Evolutionary conservation across 2,113 vertebrate genomes (phyloP).

Genomic region (Tachycineta bicolor): DNA sequence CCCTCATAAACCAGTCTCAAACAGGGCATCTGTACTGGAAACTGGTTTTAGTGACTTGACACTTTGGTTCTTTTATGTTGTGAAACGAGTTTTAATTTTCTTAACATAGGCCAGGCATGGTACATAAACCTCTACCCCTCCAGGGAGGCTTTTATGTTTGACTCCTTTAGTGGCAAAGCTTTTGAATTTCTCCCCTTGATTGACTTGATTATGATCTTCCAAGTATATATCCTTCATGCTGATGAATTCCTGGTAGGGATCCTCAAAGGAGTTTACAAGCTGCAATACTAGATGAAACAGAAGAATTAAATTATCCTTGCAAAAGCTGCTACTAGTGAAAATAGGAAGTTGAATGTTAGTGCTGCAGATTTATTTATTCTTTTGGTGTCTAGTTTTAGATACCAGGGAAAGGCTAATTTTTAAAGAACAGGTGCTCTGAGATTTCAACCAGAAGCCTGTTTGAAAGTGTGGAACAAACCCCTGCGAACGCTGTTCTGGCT

Average conservation of each 20-base stretch:
- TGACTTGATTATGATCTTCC: constrained; percentile 71
- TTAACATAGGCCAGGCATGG: constrained; percentile 73
- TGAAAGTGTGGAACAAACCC: background rate
- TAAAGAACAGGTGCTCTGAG: background rate
- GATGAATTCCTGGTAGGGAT: constrained; percentile 68
- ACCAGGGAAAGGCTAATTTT: background rate
- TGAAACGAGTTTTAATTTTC: constrained; percentile 75
- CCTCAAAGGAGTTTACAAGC: constrained; percentile 50
- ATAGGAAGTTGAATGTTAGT: constrained; percentile 13
- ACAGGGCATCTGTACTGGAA: constrained; percentile 68
- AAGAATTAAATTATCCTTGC: constrained; percentile 54
- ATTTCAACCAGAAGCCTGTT: background rate
- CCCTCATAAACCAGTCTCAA: constrained; percentile 71
- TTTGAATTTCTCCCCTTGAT: constrained; percentile 62
- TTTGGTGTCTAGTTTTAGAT: background rate
- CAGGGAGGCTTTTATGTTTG: constrained; percentile 66
- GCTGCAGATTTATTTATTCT: background rate
- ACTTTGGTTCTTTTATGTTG: constrained; percentile 70
- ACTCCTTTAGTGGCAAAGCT: constrained; percentile 59
- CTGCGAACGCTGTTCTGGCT: background rate
- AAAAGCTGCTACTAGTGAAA: constrained; percentile 23
- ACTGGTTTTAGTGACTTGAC: constrained; percentile 75
- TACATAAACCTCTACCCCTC: constrained; percentile 67
- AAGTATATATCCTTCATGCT: constrained; percentile 55
- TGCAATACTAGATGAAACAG: constrained; percentile 43